Evolutionary conservation across 2,113 vertebrate genomes (phyloP).

Genomic region (Brienomyrus brachyistius): DNA sequence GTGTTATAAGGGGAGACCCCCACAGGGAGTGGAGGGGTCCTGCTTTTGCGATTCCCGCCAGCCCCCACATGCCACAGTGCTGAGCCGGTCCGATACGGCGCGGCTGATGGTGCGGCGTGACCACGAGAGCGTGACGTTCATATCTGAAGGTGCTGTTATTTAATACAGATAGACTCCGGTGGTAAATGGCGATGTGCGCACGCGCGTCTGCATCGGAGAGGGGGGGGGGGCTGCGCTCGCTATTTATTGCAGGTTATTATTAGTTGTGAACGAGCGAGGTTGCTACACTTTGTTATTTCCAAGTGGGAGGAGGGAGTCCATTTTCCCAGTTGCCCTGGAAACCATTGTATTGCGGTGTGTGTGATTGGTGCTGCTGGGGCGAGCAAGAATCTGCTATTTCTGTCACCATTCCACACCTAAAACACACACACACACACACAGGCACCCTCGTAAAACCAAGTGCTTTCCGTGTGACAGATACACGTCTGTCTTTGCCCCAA

Average conservation of each 20-base stretch:
- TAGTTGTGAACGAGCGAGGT: slow-evolving; percentile 35
- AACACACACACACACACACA: slow-evolving; percentile 29
- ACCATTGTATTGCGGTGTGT: slow-evolving; percentile 58
- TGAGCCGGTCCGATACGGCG: background rate
- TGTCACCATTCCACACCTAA: slow-evolving; percentile 64
- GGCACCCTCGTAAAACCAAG: slow-evolving; percentile 18
- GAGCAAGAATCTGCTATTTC: slow-evolving; percentile 63
- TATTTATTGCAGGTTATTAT: slow-evolving; percentile 39
- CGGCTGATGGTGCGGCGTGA: background rate
- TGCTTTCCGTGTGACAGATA: slow-evolving; percentile 13
- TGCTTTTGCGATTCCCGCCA: background rate
- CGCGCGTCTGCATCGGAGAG: slow-evolving; percentile 9
- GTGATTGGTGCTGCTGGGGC: slow-evolving; percentile 58
- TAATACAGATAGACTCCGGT: too few species aligned
- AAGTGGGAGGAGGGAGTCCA: slow-evolving; percentile 48
- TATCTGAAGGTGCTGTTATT: background rate
- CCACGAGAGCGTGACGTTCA: background rate
- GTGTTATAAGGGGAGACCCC: background rate
- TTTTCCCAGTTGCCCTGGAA: slow-evolving; percentile 58
- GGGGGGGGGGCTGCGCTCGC: slow-evolving; percentile 8
- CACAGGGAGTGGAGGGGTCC: too few species aligned
- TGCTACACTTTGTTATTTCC: slow-evolving; percentile 27
- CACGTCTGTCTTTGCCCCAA: background rate
- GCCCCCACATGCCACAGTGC: background rate
- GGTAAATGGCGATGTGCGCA: slow-evolving; percentile 11